Conservation (phyloP, 2,113 vertebrate species). For the Pelecanus crispus region DNA sequence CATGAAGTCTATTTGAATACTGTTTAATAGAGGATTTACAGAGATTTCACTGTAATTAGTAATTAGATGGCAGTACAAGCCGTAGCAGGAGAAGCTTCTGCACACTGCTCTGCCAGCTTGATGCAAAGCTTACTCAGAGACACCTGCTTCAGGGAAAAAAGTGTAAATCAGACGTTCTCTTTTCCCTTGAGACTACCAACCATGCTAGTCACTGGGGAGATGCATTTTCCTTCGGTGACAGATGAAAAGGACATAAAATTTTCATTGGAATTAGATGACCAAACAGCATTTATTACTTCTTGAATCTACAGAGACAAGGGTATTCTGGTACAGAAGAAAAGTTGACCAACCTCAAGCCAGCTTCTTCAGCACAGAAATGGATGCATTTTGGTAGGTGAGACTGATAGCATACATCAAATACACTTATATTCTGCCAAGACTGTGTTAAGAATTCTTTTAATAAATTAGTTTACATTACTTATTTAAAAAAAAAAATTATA, state of each 20-base stretch:
- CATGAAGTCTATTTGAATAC: neutral
- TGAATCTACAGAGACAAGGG: neutral
- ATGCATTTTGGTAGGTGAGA: neutral
- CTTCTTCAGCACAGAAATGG: neutral
- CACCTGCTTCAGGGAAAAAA: neutral
- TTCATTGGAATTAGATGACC: neutral
- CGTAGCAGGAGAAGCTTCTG: neutral
- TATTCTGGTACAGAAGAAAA: neutral
- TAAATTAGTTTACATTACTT: neutral
- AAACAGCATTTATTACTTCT: neutral
- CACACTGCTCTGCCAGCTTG: neutral
- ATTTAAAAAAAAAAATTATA: neutral
- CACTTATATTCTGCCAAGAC: neutral
- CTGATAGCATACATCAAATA: neutral
- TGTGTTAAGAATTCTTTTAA: neutral
- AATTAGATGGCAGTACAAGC: neutral
- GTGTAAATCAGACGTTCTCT: neutral
- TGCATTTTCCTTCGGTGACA: neutral
- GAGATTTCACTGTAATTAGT: neutral
- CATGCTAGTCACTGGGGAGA: neutral
- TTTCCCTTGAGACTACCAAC: neutral
- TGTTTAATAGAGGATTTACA: neutral
- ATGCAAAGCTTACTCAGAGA: neutral
- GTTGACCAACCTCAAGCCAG: neutral
- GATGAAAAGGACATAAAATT: neutral